Evolutionary conservation across 1,140 invertebrate genomes (phyloP), one percentile per base, ranked within the genome.

Genomic region (Dendroctonus ponderosae): DNA sequence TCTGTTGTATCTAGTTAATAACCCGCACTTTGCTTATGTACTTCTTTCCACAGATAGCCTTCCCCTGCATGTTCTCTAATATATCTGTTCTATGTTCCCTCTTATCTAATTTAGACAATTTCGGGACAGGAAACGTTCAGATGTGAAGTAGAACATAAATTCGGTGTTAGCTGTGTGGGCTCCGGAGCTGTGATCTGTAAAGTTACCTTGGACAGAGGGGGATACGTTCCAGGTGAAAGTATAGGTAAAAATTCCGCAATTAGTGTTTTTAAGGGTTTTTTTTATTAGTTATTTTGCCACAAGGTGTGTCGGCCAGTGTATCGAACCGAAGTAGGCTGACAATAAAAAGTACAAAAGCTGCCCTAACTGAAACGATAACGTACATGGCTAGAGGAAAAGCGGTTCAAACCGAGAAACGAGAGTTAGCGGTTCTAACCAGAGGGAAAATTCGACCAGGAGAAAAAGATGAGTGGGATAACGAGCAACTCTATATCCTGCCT

Each of bases 201-300:
- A 72, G 92, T 96, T 37, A 85, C 91, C 51, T 80, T 97, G 46
- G 93, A 96, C 79, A 84, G 93, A 76, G 94, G 93, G 51, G 94
- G 93, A 8, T 97, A 95, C 77, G 93, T 97, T 26, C 93, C 94
- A 12, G 94, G 94, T 0, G 93, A 96, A 80, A 94, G 90, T 73
- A 93, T 97, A 76, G 87, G 87, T 77, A 71, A 60, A 64, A 39
- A 51, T 58, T 66, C 14, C 44, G 14, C 14, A 15, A 38, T 46
- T 14, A 5, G 26, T 51, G 52, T 12, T 14, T 8, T 8, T 9
- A 11, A 57, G 7, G 14, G 9, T 8, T 61, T 37, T 50, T 9
- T 5, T 37, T 61, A 49, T 49, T 61, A 12, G 15, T 9, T 62
- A 39, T 40, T 9, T 65, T 58, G 11, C 7, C 43, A 43, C 44